phyloP scores from a whole-genome alignment of 1,140 invertebrate genomes.

The Drosophila biarmipes region DNA sequence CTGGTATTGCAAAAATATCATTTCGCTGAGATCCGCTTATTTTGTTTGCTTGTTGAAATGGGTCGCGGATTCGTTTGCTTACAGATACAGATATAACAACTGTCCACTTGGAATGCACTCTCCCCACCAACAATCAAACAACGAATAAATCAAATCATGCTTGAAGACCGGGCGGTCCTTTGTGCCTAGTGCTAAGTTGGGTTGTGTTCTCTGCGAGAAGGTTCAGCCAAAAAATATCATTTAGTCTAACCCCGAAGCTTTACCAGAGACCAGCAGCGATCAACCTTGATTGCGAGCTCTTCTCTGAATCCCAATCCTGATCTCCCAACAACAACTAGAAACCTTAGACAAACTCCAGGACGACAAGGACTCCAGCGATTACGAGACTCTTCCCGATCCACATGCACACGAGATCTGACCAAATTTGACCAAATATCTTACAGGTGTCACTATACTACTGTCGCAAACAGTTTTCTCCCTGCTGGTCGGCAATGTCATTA shows the following conservation, averaged over 20 bases:
- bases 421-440: slow-evolving; percentile 71
- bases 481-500: slow-evolving; percentile 98
- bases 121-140: slow-evolving; percentile 29
- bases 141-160: slow-evolving; percentile 21
- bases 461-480: slow-evolving; percentile 99
- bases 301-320: neutral
- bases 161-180: slow-evolving; percentile 3
- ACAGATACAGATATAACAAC: slow-evolving; percentile 29
- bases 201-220: slow-evolving; percentile 62
- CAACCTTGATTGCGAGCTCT: neutral
- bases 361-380: slow-evolving; percentile 5
- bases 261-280: neutral
- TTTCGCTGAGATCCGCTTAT: slow-evolving; percentile 46
- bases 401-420: slow-evolving; percentile 28
- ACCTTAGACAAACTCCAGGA: slow-evolving; percentile 24
- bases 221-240: slow-evolving; percentile 84
- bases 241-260: slow-evolving; percentile 51
- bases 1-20: slow-evolving; percentile 59
- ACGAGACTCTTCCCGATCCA: neutral
- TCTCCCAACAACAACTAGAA: slow-evolving; percentile 15
- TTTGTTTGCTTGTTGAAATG: slow-evolving; percentile 45
- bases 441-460: slow-evolving; percentile 99
- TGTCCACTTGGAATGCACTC: slow-evolving; percentile 32
- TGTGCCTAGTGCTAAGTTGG: slow-evolving; percentile 5
- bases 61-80: slow-evolving; percentile 44